These are phyloP conservation scores for Hanleya hanleyi DNA, from an alignment of 2,888 invertebrate genomes.

Conservation along the genomic window DNA sequence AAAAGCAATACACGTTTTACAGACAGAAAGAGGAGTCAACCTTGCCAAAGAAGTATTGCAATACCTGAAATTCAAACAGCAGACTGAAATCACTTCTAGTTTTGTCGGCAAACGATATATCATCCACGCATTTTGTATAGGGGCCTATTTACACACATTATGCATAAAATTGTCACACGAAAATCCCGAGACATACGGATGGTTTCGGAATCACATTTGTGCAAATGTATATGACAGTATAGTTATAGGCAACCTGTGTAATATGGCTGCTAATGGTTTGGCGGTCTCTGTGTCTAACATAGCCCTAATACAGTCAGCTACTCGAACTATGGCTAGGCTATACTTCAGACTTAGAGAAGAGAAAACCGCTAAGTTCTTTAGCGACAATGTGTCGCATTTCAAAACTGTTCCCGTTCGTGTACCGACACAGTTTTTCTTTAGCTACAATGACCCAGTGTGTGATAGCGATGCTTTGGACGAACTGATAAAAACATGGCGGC, in stretches of 20 bases:
- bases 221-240: slow-evolving; percentile 59
- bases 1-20: slow-evolving; percentile 49
- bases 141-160: slow-evolving; percentile 55
- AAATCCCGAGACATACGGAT: slow-evolving; percentile 24
- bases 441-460: slow-evolving; percentile 53
- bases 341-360: slow-evolving; percentile 49
- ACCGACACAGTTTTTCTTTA: slow-evolving; percentile 49
- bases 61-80: slow-evolving; percentile 23
- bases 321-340: slow-evolving; percentile 32
- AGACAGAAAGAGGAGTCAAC: slow-evolving; percentile 48
- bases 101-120: slow-evolving; percentile 40
- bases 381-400: slow-evolving; percentile 42
- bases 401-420: slow-evolving; percentile 41
- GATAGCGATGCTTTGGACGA: slow-evolving; percentile 38
- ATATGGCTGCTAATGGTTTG: slow-evolving; percentile 52
- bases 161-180: slow-evolving; percentile 36
- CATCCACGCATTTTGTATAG: slow-evolving; percentile 57
- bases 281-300: slow-evolving; percentile 38
- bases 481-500: slow-evolving; percentile 41
- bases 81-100: not conserved
- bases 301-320: slow-evolving; percentile 31
- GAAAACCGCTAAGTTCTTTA: slow-evolving; percentile 51
- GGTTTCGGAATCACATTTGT: slow-evolving; percentile 35
- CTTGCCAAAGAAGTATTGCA: slow-evolving; percentile 41
- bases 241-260: slow-evolving; percentile 51